These are phyloP conservation scores for Loripinus fragilis DNA, from an alignment of 2,888 invertebrate genomes.

Conservation along the genomic window DNA sequence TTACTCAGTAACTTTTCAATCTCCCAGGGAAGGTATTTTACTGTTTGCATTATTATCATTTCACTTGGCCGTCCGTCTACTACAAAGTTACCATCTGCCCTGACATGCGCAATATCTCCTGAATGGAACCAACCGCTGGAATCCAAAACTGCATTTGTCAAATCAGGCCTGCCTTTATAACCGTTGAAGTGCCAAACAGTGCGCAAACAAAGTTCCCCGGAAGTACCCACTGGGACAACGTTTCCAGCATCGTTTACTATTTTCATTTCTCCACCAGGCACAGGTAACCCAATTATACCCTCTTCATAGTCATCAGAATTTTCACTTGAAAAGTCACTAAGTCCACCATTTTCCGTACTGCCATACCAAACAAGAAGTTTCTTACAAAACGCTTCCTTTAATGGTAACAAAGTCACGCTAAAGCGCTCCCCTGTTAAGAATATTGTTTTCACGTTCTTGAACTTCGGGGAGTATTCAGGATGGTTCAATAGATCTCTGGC, in stretches of 20 bases:
- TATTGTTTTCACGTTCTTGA: conserved; percentile 19
- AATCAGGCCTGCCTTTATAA: conserved; percentile 24
- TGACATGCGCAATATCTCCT: conserved; percentile 20
- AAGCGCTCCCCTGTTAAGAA: conserved; percentile 34
- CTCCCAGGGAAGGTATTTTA: conserved; percentile 11
- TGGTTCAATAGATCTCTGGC: conserved; percentile 4
- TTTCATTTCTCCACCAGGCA: conserved; percentile 41
- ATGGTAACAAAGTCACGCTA: background rate
- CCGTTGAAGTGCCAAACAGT: conserved; percentile 30
- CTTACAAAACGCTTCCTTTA: conserved; percentile 24
- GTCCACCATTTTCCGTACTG: conserved; percentile 26
- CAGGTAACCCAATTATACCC: conserved; percentile 26
- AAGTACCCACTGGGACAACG: conserved; percentile 28
- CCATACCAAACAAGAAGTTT: conserved; percentile 22
- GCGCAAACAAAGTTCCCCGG: conserved; percentile 38
- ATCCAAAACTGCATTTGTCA: conserved; percentile 21
- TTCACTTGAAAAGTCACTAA: conserved; percentile 1
- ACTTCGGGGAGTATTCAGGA: conserved; percentile 2
- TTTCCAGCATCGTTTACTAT: conserved; percentile 36
- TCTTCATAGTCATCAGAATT: conserved; percentile 24
- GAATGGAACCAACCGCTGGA: conserved; percentile 18
- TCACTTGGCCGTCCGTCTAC: conserved; percentile 20
- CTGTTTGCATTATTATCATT: conserved; percentile 2
- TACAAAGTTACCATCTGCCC: conserved; percentile 24
- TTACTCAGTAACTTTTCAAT: conserved; percentile 14